Evolutionary conservation across 2,888 invertebrate genomes (phyloP), one percentile per base, ranked within the genome.

Genomic region (Thelaira solivaga): DNA sequence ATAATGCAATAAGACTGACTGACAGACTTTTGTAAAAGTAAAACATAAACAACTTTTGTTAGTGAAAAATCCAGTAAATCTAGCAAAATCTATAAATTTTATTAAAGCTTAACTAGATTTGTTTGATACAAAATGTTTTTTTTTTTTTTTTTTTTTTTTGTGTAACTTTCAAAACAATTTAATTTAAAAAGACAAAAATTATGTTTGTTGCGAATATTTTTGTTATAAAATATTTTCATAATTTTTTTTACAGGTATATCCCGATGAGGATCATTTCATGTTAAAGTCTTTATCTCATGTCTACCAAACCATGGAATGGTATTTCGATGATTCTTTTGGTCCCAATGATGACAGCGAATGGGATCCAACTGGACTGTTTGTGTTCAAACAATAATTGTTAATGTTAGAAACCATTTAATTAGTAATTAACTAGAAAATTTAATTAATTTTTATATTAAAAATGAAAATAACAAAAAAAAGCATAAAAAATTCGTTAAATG

Each of bases 231-330:
- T n/a, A n/a, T n/a, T n/a, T n/a, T n/a, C n/a, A n/a, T 29, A 20
- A 8, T 62, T 55, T 81, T 73, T 26, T 53, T 86, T 88, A 22
- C 90, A 96, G 96, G 92, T 96, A 0, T 97, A 97, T 87, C 95
- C 96, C 0, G 96, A 97, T 87, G 96, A 96, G 87, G 93, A 93
- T 31, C 96, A 96, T 87, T 90, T 91, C 45, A 92, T 97, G 84
- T 90, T 91, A 77, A 92, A 93, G 53, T 94, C 95, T 0, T 90
- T 92, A 57, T 90, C 93, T 65, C 97, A 97, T 86, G 91, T 96
- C 69, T 95, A 95, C 90, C 93, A 93, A 84, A 93, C 95, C 8
- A 93, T 97, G 91, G 96, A 96, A 88, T 93, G 94, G 86, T 97
- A 96, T 90, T 93, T 96, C 86, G 94, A 95, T 87, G 94, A 96